Evolutionary conservation across 2,113 vertebrate species (phyloP).

Genomic region (Leiothrix lutea): DNA sequence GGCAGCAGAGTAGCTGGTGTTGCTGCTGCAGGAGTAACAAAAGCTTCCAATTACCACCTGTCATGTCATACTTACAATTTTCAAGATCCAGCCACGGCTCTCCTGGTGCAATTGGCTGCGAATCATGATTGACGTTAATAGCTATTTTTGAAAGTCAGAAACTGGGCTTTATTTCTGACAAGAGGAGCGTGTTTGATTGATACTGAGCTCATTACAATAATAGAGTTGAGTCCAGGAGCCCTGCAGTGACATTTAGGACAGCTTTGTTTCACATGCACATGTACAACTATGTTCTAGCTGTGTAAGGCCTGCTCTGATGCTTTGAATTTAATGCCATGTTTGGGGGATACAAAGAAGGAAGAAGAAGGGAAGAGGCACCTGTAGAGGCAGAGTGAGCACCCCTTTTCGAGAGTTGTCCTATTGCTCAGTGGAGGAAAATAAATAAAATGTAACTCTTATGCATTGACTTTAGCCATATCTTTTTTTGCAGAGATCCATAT

Average conservation of each 20-base stretch:
- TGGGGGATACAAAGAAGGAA: background rate
- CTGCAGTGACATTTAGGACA: background rate
- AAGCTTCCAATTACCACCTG: conserved; percentile 33
- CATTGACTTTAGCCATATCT: background rate
- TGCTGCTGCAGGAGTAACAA: background rate
- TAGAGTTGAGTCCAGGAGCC: background rate
- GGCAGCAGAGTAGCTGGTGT: background rate
- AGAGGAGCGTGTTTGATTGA: background rate
- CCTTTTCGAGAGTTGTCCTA: background rate
- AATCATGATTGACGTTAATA: conserved; percentile 27
- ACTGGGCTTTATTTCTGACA: background rate
- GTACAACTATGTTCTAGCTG: background rate
- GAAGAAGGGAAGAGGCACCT: background rate
- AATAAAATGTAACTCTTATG: background rate
- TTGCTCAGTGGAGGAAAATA: background rate
- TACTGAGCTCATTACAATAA: conserved; percentile 7
- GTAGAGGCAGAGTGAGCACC: background rate
- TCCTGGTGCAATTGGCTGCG: background rate
- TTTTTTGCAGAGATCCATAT: background rate
- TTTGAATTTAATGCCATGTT: background rate
- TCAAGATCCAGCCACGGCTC: background rate
- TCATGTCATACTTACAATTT: conserved; percentile 1
- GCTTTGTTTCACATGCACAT: background rate
- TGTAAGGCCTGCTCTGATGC: rapidly evolving
- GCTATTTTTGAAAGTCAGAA: conserved; percentile 21